Evolutionary conservation across 2,113 vertebrate species (phyloP).

Genomic region (Zingel zingel): DNA sequence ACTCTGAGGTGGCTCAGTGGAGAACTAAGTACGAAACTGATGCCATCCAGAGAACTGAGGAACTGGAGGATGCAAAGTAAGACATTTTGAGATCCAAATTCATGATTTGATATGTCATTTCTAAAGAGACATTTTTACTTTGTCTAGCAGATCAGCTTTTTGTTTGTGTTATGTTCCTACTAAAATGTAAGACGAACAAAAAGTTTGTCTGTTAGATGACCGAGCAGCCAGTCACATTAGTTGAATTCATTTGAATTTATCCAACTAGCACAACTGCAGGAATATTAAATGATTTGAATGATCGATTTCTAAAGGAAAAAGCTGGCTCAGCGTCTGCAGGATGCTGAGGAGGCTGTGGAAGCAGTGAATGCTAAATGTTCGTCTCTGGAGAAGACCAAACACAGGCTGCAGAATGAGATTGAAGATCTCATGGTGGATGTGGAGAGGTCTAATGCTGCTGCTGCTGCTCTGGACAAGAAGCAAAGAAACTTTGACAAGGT

Average conservation of each 20-base stretch:
- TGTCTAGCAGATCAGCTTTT: conserved; percentile 90
- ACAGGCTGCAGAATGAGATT: no score
- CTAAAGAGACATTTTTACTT: conserved; percentile 52
- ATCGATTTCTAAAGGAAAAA: conserved; percentile 84
- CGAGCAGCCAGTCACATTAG: conserved; percentile 58
- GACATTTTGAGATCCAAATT: conserved; percentile 49
- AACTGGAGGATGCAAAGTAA: conserved; percentile 95
- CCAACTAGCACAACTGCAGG: background rate
- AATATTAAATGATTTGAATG: conserved; percentile 15
- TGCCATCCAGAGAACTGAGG: no score
- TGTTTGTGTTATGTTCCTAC: conserved; percentile 90
- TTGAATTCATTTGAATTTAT: background rate
- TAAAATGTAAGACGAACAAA: conserved; percentile 94
- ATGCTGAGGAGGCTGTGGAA: no score
- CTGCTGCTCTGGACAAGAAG: no score
- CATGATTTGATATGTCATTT: background rate
- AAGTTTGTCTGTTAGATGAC: conserved; percentile 91
- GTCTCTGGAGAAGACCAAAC: no score
- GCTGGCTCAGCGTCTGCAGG: no score
- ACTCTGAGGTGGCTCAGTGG: no score
- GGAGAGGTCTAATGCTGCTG: no score
- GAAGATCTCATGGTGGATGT: no score
- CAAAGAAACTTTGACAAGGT: no score
- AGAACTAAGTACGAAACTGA: no score
- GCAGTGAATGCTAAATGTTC: no score